These are phyloP conservation scores for Andrena haemorrhoa DNA, from an alignment of 2,888 invertebrate genomes.

Conservation along the genomic window DNA sequence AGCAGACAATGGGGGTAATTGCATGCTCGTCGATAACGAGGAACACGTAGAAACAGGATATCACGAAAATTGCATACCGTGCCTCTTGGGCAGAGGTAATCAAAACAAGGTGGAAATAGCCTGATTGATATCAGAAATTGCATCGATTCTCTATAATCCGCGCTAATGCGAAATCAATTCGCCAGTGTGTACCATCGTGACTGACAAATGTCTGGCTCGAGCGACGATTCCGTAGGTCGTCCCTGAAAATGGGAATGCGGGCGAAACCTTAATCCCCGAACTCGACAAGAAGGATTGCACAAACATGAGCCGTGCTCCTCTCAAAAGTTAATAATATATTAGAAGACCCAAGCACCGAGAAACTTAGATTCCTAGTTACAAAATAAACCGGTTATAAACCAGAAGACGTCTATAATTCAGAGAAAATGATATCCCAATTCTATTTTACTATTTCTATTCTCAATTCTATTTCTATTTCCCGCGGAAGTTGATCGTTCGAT, in stretches of 20 bases:
- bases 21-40: conserved; percentile 68
- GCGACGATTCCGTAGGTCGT: neutral
- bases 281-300: no score
- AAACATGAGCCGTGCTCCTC: no score
- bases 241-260: neutral
- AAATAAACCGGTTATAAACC: no score
- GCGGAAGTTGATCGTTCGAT: neutral
- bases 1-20: conserved; percentile 73
- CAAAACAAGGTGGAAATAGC: conserved; percentile 74
- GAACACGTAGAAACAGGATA: conserved; percentile 70
- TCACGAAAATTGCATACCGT: conserved; percentile 72
- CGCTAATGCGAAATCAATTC: conserved; percentile 59
- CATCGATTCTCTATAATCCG: conserved; percentile 62
- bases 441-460: no score
- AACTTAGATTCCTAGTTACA: no score
- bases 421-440: no score
- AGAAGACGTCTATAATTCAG: no score
- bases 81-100: conserved; percentile 69
- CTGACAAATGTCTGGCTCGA: conserved; percentile 5
- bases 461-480: no score
- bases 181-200: conserved; percentile 6
- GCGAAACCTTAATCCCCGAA: no score
- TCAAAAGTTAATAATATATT: no score
- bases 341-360: no score
- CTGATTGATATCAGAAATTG: conserved; percentile 75